A percentile compares a stretch with the other conserved stretches of the same genome.
These are phyloP conservation scores for Coranthus polyacanthus DNA, from an alignment of 2,797 vertebrate genomes.

Conservation along the genomic window DNA sequence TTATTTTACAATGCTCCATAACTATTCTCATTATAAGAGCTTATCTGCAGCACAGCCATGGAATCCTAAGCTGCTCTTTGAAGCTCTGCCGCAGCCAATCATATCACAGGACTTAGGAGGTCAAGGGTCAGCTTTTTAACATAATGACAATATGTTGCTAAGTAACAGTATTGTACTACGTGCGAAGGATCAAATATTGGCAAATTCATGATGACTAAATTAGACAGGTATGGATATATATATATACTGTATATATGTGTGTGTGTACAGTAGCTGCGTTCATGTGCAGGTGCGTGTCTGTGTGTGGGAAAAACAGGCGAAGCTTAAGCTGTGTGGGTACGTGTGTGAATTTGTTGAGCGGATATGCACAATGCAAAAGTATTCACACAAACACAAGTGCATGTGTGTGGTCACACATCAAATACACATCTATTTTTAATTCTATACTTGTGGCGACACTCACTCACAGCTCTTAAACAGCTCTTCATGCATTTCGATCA, in stretches of 20 bases:
- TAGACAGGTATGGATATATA: constrained; percentile 51
- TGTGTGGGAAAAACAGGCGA: too few relatives aligned
- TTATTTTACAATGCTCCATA: constrained; percentile 71
- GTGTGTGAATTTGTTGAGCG: constrained; percentile 2
- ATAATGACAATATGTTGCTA: constrained; percentile 77
- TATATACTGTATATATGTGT: too few relatives aligned
- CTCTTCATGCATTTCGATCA: too few relatives aligned
- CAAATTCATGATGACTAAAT: constrained; percentile 54
- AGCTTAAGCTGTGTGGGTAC: neutral
- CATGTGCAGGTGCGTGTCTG: constrained; percentile 27
- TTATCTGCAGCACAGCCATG: constrained; percentile 73
- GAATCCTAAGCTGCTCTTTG: constrained; percentile 79
- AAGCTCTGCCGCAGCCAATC: constrained; percentile 73
- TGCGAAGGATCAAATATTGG: constrained; percentile 64
- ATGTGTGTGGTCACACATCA: neutral
- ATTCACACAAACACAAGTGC: constrained; percentile 1
- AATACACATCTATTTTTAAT: neutral
- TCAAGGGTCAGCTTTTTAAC: constrained; percentile 71
- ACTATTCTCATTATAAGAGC: constrained; percentile 77
- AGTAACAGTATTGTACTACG: constrained; percentile 70
- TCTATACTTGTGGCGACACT: neutral
- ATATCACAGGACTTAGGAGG: constrained; percentile 57
- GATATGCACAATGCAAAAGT: constrained; percentile 5
- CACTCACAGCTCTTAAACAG: neutral
- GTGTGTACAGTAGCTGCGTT: too few relatives aligned